Conservation (phyloP, 1,140 invertebrate species). For the Saccostrea glomerata region DNA sequence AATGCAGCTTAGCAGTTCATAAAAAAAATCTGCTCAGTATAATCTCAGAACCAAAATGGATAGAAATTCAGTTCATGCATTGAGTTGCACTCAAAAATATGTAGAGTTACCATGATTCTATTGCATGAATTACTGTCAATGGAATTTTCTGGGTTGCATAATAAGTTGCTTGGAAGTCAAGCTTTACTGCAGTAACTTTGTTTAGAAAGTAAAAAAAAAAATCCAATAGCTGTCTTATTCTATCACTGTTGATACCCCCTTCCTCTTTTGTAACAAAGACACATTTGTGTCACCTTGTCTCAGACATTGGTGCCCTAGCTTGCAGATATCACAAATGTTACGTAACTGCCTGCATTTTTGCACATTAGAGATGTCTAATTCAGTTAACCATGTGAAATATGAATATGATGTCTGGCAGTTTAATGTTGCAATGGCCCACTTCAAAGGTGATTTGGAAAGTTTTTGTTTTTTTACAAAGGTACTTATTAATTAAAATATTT, state of each 20-base stretch:
- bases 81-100: neutral
- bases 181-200: neutral
- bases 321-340: neutral
- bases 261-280: neutral
- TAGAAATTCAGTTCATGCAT: neutral
- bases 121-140: neutral
- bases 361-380: neutral
- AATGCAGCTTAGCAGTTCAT: conserved; percentile 12
- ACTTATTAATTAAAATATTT: no score
- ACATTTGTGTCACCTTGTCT: neutral
- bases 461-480: no score
- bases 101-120: neutral
- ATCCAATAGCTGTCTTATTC: neutral
- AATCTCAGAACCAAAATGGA: neutral
- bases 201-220: no score
- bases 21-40: conserved; percentile 5
- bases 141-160: neutral
- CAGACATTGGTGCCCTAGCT: neutral
- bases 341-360: conserved; percentile 6
- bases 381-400: neutral
- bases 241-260: neutral
- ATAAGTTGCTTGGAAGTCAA: neutral
- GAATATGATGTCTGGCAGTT: neutral
- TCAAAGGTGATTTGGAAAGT: neutral
- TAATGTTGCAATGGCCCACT: neutral